These are phyloP conservation scores for Drosophila eohydei DNA, from an alignment of 2,888 invertebrate species.

Conservation along the genomic window DNA sequence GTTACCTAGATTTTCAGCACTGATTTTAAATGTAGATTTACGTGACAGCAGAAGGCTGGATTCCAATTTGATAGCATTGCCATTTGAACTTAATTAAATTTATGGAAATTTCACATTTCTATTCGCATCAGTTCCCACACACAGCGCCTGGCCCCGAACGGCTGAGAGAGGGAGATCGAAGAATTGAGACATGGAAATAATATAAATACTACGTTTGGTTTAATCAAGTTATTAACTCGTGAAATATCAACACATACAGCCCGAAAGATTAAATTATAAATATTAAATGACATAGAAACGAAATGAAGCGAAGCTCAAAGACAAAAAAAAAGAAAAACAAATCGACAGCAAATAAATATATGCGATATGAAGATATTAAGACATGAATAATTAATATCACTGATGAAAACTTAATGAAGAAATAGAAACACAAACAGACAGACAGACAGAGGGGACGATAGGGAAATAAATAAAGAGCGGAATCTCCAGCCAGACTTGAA, in stretches of 20 bases:
- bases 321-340: constrained; percentile 29
- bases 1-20: constrained; percentile 2
- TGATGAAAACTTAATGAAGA: constrained; percentile 82
- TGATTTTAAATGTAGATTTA: constrained; percentile 1
- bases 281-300: constrained; percentile 76
- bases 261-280: constrained; percentile 73
- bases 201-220: constrained; percentile 53
- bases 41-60: constrained; percentile 11
- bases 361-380: constrained; percentile 77
- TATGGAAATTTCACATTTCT: constrained; percentile 60
- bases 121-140: constrained; percentile 66
- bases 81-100: constrained; percentile 64
- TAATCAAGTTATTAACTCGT: constrained; percentile 80
- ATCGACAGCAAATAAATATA: constrained; percentile 62
- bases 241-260: constrained; percentile 77
- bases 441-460: constrained; percentile 1
- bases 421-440: constrained; percentile 64
- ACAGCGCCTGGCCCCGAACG: constrained; percentile 42
- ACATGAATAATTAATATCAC: constrained; percentile 82
- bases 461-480: constrained; percentile 55
- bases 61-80: constrained; percentile 27
- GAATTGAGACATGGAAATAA: constrained; percentile 24
- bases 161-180: neutral
- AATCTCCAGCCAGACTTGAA: constrained; percentile 68
- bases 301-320: constrained; percentile 31